Percentiles rank a stretch among this genome's conserved stretches.
These are phyloP conservation scores for Axea sp. DNA, from an alignment of 2,888 invertebrate genomes.

Conservation along the genomic window DNA sequence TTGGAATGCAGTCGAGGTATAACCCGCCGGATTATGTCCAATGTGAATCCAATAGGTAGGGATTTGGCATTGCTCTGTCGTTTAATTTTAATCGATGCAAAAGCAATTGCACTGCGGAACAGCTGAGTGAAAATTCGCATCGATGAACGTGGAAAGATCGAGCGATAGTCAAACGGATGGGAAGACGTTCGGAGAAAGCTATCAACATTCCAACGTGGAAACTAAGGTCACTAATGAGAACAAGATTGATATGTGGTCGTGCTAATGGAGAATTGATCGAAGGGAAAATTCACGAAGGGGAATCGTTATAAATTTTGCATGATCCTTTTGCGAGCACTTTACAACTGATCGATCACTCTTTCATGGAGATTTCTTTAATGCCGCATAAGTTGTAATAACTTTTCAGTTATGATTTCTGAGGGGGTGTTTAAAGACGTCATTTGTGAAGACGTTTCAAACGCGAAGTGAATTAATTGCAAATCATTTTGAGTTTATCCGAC, in stretches of 20 bases:
- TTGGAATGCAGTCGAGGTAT: too few species aligned
- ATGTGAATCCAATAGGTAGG: too few species aligned
- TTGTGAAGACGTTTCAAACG: neutral
- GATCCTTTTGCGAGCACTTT: conserved; percentile 5
- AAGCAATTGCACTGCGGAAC: neutral
- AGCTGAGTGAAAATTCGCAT: conserved; percentile 11
- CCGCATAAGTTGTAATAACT: too few species aligned
- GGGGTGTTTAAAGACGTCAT: too few species aligned
- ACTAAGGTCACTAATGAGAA: conserved; percentile 24
- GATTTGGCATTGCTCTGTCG: too few species aligned
- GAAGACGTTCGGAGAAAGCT: conserved; percentile 7
- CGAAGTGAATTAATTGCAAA: conserved; percentile 11
- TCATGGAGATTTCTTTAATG: too few species aligned
- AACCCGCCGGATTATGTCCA: too few species aligned
- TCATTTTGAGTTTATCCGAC: conserved; percentile 4
- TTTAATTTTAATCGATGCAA: conserved; percentile 14
- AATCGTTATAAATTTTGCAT: conserved; percentile 2
- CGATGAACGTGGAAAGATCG: conserved; percentile 5
- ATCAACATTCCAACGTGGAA: conserved; percentile 15
- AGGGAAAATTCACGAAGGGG: conserved; percentile 1
- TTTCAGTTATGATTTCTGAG: too few species aligned
- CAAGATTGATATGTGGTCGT: conserved; percentile 25
- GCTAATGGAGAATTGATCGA: conserved; percentile 30
- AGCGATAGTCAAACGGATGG: conserved; percentile 2
- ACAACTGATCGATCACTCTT: too few species aligned